Conservation (phyloP, 1,140 invertebrate genomes). For the Nebria ingens region DNA sequence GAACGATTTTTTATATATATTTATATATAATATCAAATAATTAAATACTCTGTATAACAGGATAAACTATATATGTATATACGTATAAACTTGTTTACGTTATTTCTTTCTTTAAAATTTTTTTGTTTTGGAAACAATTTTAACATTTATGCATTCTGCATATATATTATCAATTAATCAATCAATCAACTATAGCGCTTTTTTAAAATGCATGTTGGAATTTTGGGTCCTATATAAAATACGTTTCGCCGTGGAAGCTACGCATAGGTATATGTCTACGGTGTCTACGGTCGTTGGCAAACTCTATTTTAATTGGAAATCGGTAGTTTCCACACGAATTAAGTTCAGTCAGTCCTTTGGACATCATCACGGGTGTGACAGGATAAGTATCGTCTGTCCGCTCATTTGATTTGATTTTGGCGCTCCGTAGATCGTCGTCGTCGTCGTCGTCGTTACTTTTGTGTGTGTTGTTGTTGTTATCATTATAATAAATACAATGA, state of each 20-base stretch:
- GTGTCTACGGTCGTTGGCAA: constrained; percentile 21
- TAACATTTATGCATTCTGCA: constrained; percentile 3
- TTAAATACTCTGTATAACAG: constrained; percentile 5
- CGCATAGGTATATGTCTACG: constrained; percentile 19
- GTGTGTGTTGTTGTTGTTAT: not conserved
- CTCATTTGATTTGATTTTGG: not conserved
- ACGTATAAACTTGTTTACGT: constrained; percentile 5
- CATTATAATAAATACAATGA: no score
- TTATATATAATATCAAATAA: not conserved
- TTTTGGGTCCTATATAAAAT: constrained; percentile 22
- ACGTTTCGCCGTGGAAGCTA: constrained; percentile 24
- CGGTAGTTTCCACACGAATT: not conserved
- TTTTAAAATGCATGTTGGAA: constrained; percentile 6
- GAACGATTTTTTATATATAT: not conserved
- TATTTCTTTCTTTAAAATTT: not conserved
- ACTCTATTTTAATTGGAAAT: not conserved
- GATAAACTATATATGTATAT: constrained; percentile 10
- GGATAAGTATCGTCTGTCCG: not conserved
- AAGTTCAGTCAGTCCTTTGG: not conserved
- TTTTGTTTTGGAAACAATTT: not conserved
- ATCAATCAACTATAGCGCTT: constrained; percentile 3
- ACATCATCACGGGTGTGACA: not conserved
- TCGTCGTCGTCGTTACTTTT: not conserved
- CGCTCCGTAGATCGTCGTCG: not conserved
- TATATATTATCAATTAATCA: constrained; percentile 5